phyloP scores from a whole-genome alignment of 1,140 invertebrate genomes.

The Drosophila triauraria region DNA sequence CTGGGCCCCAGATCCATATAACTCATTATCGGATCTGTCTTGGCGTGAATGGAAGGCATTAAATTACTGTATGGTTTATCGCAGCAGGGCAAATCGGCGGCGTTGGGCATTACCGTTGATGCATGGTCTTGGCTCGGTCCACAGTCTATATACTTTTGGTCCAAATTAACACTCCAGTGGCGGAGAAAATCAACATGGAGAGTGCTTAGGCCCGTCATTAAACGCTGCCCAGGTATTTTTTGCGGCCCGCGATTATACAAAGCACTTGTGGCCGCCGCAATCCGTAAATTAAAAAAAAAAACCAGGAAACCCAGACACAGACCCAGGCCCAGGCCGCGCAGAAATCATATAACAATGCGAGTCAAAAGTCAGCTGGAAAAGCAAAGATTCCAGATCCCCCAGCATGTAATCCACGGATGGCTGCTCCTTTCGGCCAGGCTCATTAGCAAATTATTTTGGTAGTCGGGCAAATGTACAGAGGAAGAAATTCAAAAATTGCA shows the following conservation, averaged over 20 bases:
- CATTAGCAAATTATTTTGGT: slow-evolving; percentile 73
- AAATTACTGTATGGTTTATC: slow-evolving; percentile 27
- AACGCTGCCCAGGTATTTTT: slow-evolving; percentile 51
- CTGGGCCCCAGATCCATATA: slow-evolving; percentile 13
- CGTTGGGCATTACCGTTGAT: slow-evolving; percentile 39
- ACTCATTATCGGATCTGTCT: slow-evolving; percentile 59
- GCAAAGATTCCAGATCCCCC: slow-evolving; percentile 46
- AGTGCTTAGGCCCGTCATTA: slow-evolving; percentile 58
- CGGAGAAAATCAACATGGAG: slow-evolving; percentile 62
- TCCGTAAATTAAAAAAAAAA: slow-evolving; percentile 58
- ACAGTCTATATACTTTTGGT: slow-evolving; percentile 41
- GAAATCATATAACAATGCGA: slow-evolving; percentile 75
- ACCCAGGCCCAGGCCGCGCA: slow-evolving; percentile 32
- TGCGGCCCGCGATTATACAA: slow-evolving; percentile 57
- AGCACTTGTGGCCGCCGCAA: slow-evolving; percentile 57
- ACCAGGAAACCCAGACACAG: slow-evolving; percentile 54
- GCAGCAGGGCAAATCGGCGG: slow-evolving; percentile 6
- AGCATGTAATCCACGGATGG: slow-evolving; percentile 60
- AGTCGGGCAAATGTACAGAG: slow-evolving; percentile 21
- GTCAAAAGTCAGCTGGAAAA: slow-evolving; percentile 70
- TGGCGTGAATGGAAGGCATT: slow-evolving; percentile 65
- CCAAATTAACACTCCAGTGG: slow-evolving; percentile 45
- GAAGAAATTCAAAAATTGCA: slow-evolving; percentile 13
- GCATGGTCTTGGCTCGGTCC: slow-evolving; percentile 33
- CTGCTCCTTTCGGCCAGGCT: slow-evolving; percentile 58